These are phyloP conservation scores for Mythimna vitellina DNA, from an alignment of 2,888 invertebrate genomes.

Conservation along the genomic window DNA sequence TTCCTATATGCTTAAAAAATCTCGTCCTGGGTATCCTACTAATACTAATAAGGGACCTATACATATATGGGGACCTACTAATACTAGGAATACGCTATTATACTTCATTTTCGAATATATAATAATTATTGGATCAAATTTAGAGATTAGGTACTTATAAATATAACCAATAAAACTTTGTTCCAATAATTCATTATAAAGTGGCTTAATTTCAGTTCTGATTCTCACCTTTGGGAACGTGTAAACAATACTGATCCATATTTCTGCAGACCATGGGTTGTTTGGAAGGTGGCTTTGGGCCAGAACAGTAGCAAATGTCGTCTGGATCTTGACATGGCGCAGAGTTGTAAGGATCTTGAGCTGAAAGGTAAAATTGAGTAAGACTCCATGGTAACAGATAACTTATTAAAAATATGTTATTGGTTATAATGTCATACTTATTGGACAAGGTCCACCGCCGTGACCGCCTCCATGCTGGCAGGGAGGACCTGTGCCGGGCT, in stretches of 20 bases:
- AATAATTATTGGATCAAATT: conserved; percentile 45
- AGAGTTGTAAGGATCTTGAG: conserved; percentile 78
- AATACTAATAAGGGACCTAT: conserved; percentile 28
- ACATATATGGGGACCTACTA: not conserved
- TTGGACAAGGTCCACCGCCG: conserved; percentile 72
- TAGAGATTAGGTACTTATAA: not conserved
- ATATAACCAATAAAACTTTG: conserved; percentile 22
- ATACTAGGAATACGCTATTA: not conserved
- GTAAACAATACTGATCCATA: conserved; percentile 85
- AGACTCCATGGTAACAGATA: not conserved
- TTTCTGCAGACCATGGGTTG: conserved; percentile 82
- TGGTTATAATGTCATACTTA: conserved; percentile 67
- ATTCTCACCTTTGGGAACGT: conserved; percentile 87
- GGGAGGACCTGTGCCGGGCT: conserved; percentile 57
- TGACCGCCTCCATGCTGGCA: conserved; percentile 50
- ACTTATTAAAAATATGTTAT: not conserved
- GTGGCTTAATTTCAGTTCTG: conserved; percentile 47
- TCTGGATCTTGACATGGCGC: conserved; percentile 84
- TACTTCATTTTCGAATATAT: not conserved
- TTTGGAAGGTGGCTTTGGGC: conserved; percentile 75
- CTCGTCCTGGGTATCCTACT: conserved; percentile 16
- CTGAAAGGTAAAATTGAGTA: conserved; percentile 54
- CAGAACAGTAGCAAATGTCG: conserved; percentile 84
- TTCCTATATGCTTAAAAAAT: conserved; percentile 38
- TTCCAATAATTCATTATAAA: conserved; percentile 40